Base-by-base conservation (phyloP, 2,797 vertebrate genomes). In the Molossus alvarezi region DNA sequence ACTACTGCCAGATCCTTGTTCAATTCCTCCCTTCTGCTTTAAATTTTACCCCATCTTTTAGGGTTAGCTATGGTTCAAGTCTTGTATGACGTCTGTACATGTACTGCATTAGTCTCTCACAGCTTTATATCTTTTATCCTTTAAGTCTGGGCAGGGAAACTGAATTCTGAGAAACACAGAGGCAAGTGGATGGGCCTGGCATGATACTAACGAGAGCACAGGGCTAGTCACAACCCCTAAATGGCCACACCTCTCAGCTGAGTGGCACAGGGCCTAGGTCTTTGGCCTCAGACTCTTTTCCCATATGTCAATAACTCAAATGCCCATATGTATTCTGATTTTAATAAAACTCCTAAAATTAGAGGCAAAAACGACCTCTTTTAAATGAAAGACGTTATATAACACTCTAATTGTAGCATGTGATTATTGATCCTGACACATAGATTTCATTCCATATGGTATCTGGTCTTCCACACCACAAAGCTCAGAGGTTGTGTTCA, bases 31-130 rank as follows among this genome's bases (percentile, higher is more conserved):
- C 5, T 57, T 33, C 29, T 79, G 77, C 64, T 91, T 85, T 72
- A 94, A 93, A 88, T 85, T 88, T 91, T 84, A 82, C 41, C 53
- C 94, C 79, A 45, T 79, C 25, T 73, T 91, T 82, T 76, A 62
- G 45, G 82, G 23, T 27, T 88, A 60, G 12, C 41, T 92, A 17
- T 85, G 15, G 27, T 53, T 84, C 29, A 33, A 87, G 48, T 85
- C 72, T 92, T 85, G 0, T 90, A 95, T 93, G 90, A 85, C 72
- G 5, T 82, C 55, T 94, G 90, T 72, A 82, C 23, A 55, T 57
- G 75, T 27, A 65, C 72, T 53, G 9, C 13, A 65, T 90, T 83
- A 80, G 55, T 55, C 65, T 94, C 91, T 93, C 51, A 82, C 9
- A 82, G 33, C 21, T 86, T 89, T 95, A 27, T 72, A 29, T 64